phyloP scores from a whole-genome alignment of 2,797 vertebrate species.

The Eulemur mongoz region DNA sequence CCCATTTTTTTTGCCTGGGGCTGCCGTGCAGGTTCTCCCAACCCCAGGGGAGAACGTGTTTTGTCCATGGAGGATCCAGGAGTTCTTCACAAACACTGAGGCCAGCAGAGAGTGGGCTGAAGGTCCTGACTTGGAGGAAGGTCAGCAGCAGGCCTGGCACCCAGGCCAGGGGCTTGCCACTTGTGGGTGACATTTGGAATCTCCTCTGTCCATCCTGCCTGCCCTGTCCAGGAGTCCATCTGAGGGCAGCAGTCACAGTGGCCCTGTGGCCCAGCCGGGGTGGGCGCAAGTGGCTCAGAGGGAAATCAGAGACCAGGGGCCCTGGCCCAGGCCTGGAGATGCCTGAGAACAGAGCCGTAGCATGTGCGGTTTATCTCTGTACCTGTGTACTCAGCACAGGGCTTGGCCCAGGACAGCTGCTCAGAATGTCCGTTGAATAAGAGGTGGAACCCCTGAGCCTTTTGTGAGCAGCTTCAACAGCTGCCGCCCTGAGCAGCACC shows the following conservation, averaged over 20 bases:
- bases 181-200: rapidly evolving
- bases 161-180: neutral
- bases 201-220: neutral
- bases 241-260: neutral
- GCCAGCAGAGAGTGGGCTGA: neutral
- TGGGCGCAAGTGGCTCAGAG: neutral
- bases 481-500: neutral
- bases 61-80: neutral
- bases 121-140: neutral
- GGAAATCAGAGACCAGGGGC: neutral
- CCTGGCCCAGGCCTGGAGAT: neutral
- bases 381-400: neutral
- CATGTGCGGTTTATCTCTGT: too few species aligned
- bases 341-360: neutral
- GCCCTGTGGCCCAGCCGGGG: neutral
- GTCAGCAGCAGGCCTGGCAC: neutral
- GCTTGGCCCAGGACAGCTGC: neutral
- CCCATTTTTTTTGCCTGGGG: neutral
- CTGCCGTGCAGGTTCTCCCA: neutral
- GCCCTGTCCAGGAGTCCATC: neutral
- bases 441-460: neutral
- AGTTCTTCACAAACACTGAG: neutral
- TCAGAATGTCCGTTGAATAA: rapidly evolving
- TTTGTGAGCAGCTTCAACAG: neutral
- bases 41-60: neutral